phyloP scores from a whole-genome alignment of 2,888 invertebrate species.

The Ormyrus nitidulus region DNA sequence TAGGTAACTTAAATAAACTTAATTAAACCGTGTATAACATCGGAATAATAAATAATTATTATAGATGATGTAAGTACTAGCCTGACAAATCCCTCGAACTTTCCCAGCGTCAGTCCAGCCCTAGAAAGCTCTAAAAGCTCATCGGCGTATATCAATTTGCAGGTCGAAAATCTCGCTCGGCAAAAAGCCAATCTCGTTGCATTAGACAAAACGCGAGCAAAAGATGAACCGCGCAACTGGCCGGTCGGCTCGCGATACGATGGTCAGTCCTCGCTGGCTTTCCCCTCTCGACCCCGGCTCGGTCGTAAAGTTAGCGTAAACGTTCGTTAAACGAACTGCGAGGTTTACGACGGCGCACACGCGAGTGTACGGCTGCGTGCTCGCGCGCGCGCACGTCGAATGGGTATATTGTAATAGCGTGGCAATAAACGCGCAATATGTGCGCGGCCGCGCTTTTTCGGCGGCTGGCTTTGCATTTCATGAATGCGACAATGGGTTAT shows the following conservation, averaged over 20 bases:
- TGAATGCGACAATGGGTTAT: constrained; percentile 30
- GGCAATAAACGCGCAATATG: constrained; percentile 32
- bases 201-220: constrained; percentile 2
- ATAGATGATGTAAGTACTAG: too few relatives aligned
- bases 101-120: too few relatives aligned
- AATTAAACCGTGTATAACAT: too few relatives aligned
- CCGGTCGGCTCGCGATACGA: neutral
- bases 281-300: neutral
- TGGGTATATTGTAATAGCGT: constrained; percentile 40
- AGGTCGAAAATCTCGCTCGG: constrained; percentile 20
- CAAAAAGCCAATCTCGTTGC: constrained; percentile 1
- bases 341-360: constrained; percentile 21
- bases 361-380: neutral
- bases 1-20: too few relatives aligned
- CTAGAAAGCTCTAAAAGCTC: neutral
- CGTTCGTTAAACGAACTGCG: constrained; percentile 57
- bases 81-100: too few relatives aligned
- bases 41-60: too few relatives aligned
- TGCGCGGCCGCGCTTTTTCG: constrained; percentile 9
- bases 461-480: constrained; percentile 26
- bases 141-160: constrained; percentile 39
- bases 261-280: constrained; percentile 1
- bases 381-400: constrained; percentile 3
- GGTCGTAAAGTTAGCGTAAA: constrained; percentile 60
- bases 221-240: neutral